Evolutionary conservation across 1,140 invertebrate species (phyloP).

Genomic region (Cydia strobilella): DNA sequence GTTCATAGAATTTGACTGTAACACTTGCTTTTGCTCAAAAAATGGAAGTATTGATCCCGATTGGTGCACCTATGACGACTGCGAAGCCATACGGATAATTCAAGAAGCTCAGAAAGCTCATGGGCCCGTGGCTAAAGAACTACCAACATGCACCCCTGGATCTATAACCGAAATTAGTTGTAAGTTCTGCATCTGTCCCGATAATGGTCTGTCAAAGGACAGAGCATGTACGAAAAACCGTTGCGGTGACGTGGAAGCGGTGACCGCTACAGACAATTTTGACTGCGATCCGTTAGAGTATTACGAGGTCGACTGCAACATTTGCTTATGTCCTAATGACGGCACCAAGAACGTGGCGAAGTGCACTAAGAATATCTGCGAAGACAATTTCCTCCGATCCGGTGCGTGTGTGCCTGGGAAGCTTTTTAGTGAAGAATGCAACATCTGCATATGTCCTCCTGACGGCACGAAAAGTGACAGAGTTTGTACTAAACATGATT

Average conservation of each 20-base stretch:
- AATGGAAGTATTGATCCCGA: slow-evolving; percentile 64
- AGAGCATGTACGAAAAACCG: slow-evolving; percentile 63
- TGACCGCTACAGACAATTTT: slow-evolving; percentile 46
- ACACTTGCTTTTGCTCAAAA: slow-evolving; percentile 67
- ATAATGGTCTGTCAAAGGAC: slow-evolving; percentile 53
- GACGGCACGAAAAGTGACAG: slow-evolving; percentile 70
- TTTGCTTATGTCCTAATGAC: slow-evolving; percentile 63
- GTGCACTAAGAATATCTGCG: slow-evolving; percentile 67
- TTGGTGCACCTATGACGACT: slow-evolving; percentile 73
- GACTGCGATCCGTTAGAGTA: slow-evolving; percentile 67
- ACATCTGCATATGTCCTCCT: slow-evolving; percentile 74
- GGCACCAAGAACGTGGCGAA: slow-evolving; percentile 66
- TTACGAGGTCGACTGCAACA: slow-evolving; percentile 70
- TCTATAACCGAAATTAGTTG: slow-evolving; percentile 61
- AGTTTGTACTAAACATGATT: slow-evolving; percentile 66
- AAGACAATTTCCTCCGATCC: slow-evolving; percentile 59
- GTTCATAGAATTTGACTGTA: slow-evolving; percentile 66
- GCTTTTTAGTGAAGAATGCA: slow-evolving; percentile 73
- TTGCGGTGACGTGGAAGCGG: slow-evolving; percentile 46
- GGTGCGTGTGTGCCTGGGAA: slow-evolving; percentile 62
- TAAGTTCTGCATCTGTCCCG: slow-evolving; percentile 70
- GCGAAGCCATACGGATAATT: slow-evolving; percentile 54
- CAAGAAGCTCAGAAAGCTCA: slow-evolving; percentile 49
- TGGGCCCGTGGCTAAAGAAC: slow-evolving; percentile 10
- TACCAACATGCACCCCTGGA: slow-evolving; percentile 54